Evolutionary conservation across 1,140 invertebrate genomes (phyloP).

Genomic region (Drosophila jambulina): DNA sequence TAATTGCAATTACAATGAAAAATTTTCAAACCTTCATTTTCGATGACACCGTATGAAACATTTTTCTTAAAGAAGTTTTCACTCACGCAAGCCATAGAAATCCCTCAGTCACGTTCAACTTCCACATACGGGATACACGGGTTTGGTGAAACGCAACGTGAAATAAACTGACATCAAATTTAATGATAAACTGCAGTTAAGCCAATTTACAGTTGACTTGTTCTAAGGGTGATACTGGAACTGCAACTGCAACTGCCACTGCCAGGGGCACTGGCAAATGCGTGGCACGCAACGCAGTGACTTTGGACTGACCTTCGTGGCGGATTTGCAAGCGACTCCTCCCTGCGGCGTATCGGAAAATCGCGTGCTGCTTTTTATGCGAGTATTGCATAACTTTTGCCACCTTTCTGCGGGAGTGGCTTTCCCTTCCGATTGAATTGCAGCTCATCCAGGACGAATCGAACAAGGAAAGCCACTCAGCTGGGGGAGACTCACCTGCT

Average conservation of each 20-base stretch:
- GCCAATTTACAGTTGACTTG: slow-evolving; percentile 81
- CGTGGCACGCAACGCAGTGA: slow-evolving; percentile 62
- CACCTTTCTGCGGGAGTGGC: slow-evolving; percentile 59
- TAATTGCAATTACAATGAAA: background rate
- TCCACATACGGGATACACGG: slow-evolving; percentile 33
- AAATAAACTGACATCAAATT: slow-evolving; percentile 69
- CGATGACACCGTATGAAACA: too few species aligned
- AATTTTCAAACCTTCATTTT: background rate
- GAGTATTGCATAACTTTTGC: slow-evolving; percentile 55
- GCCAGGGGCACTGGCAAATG: slow-evolving; percentile 47
- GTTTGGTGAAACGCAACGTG: slow-evolving; percentile 53
- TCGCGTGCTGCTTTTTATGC: slow-evolving; percentile 48
- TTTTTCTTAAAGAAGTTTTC: background rate
- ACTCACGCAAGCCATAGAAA: background rate
- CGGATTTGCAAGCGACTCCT: slow-evolving; percentile 44
- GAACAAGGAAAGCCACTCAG: slow-evolving; percentile 73
- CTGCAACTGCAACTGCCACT: slow-evolving; percentile 39
- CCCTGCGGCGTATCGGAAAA: slow-evolving; percentile 58
- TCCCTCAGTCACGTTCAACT: slow-evolving; percentile 2
- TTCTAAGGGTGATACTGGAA: slow-evolving; percentile 41
- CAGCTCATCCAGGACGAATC: slow-evolving; percentile 48
- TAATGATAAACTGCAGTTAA: slow-evolving; percentile 80
- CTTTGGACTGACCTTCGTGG: slow-evolving; percentile 66
- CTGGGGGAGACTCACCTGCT: slow-evolving; percentile 39
- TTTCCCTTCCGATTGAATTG: slow-evolving; percentile 67